phyloP scores from a whole-genome alignment of 2,797 vertebrate species.

The Phoebastria nigripes region DNA sequence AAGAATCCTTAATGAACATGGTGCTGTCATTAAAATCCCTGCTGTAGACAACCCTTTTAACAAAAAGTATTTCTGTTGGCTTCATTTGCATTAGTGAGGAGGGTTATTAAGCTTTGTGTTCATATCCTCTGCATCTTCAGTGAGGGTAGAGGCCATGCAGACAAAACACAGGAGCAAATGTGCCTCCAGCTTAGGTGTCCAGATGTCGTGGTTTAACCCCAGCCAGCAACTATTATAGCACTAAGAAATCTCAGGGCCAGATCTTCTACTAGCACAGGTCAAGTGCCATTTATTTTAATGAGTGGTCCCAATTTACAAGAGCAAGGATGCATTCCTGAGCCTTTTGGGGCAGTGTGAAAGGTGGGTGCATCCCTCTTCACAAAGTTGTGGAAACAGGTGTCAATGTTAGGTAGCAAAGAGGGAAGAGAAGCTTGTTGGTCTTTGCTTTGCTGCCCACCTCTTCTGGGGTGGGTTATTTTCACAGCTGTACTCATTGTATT shows the following conservation, averaged over 20 bases:
- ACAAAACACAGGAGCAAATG: background rate
- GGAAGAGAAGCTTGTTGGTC: accelerated
- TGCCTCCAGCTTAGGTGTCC: background rate
- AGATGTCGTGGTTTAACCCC: too few relatives aligned
- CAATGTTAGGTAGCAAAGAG: background rate
- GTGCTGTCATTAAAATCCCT: background rate
- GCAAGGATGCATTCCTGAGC: background rate
- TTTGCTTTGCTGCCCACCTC: background rate
- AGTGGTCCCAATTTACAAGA: background rate
- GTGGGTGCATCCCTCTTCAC: background rate
- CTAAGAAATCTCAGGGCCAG: background rate
- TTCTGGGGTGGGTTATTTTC: background rate
- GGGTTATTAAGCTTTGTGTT: background rate
- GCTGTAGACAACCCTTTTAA: background rate
- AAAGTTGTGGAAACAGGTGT: background rate
- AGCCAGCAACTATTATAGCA: background rate
- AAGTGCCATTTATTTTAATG: background rate
- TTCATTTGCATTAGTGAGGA: background rate
- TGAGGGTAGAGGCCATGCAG: background rate
- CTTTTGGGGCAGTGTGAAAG: background rate
- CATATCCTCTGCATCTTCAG: background rate
- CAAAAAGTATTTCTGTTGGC: background rate
- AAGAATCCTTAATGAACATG: background rate
- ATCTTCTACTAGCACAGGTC: background rate
- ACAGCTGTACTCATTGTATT: background rate